A percentile compares a stretch with the other conserved stretches of the same genome.
These are phyloP conservation scores for Clostera curtula DNA, from an alignment of 2,888 invertebrate genomes.

Conservation along the genomic window DNA sequence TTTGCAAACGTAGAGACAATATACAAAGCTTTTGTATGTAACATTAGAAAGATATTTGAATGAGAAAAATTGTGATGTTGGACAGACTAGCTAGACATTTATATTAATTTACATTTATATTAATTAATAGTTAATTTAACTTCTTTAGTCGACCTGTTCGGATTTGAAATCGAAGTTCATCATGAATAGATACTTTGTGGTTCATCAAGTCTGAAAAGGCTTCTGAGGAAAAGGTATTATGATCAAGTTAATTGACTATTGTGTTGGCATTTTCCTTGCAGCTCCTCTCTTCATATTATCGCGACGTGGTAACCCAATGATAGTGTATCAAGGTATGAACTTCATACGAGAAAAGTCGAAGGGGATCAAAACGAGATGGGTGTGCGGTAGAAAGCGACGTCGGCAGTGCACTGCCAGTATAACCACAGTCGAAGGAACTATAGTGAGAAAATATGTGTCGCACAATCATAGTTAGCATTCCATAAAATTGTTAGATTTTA, in stretches of 20 bases:
- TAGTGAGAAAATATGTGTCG: slow-evolving; percentile 40
- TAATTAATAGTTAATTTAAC: no score
- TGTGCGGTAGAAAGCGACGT: slow-evolving; percentile 49
- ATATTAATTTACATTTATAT: no score
- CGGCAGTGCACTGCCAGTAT: slow-evolving; percentile 44
- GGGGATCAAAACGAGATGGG: slow-evolving; percentile 44
- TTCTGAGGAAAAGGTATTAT: not conserved
- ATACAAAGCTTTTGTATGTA: no score
- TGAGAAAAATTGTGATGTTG: no score
- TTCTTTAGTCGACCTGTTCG: no score
- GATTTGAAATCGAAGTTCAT: no score
- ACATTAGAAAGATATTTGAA: no score
- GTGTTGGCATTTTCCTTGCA: slow-evolving; percentile 13
- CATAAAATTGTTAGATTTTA: no score
- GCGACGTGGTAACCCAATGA: slow-evolving; percentile 53
- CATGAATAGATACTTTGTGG: no score
- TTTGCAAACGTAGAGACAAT: no score
- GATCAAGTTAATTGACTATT: not conserved
- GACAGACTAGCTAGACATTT: no score
- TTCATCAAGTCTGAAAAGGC: no score
- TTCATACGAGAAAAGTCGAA: slow-evolving; percentile 44
- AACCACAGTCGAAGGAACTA: slow-evolving; percentile 37
- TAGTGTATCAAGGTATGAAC: slow-evolving; percentile 43
- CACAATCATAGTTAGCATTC: slow-evolving; percentile 48
- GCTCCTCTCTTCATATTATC: slow-evolving; percentile 39